Percentiles rank a stretch among this genome's conserved stretches.
Evolutionary conservation across 1,140 invertebrate species (phyloP).

Genomic region (Drosophila ercepeae): DNA sequence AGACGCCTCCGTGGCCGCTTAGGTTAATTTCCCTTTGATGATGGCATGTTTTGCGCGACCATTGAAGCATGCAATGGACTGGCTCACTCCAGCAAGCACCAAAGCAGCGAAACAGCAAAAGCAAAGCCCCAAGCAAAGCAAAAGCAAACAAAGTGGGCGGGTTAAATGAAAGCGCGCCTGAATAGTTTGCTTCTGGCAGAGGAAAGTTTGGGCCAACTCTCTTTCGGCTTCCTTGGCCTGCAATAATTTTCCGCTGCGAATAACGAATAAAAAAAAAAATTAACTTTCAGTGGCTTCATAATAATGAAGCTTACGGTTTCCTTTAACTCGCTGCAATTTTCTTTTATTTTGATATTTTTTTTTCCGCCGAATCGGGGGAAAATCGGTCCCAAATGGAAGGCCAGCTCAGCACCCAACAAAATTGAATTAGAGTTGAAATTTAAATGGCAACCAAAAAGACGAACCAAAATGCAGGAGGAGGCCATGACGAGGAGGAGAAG

Average conservation of each 20-base stretch:
- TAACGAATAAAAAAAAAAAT: constrained; percentile 34
- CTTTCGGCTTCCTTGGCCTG: not conserved
- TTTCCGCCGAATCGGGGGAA: constrained; percentile 21
- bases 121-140: constrained; percentile 22
- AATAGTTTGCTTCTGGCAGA: constrained; percentile 59
- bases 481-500: constrained; percentile 4
- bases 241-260: constrained; percentile 21
- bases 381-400: constrained; percentile 15
- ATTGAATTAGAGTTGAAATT: constrained; percentile 79
- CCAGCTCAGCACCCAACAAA: constrained; percentile 68
- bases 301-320: constrained; percentile 70
- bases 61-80: constrained; percentile 76
- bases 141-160: not conserved
- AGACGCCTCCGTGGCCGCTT: constrained; percentile 76
- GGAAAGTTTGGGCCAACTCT: constrained; percentile 10
- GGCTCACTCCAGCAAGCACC: constrained; percentile 60
- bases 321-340: constrained; percentile 37
- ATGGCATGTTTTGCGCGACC: constrained; percentile 78
- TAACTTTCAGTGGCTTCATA: constrained; percentile 56
- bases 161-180: constrained; percentile 66
- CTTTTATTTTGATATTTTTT: constrained; percentile 42
- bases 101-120: too few relatives aligned
- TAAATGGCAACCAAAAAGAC: constrained; percentile 60
- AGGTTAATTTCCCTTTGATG: constrained; percentile 77
- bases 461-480: constrained; percentile 1